A percentile compares a stretch with the other conserved stretches of the same genome.
phyloP scores from a whole-genome alignment of 2,113 vertebrate species.

The Saimiri boliviensis region DNA sequence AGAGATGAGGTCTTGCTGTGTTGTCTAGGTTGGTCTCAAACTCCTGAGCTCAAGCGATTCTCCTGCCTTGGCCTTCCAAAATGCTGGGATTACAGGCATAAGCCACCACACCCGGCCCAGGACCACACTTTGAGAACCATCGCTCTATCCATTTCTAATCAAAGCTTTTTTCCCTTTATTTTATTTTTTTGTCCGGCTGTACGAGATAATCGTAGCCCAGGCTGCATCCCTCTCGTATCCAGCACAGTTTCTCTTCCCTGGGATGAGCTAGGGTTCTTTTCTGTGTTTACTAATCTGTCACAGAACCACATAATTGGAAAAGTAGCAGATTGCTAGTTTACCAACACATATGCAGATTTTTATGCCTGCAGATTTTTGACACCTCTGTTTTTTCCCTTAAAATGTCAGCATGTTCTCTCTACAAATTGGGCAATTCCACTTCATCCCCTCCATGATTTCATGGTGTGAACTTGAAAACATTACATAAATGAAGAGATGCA shows the following conservation, averaged over 20 bases:
- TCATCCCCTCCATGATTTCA: neutral
- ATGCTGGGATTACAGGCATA: too few relatives aligned
- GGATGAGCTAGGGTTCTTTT: neutral
- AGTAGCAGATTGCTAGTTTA: constrained; percentile 52
- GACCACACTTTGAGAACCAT: neutral
- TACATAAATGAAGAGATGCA: neutral
- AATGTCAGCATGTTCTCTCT: constrained; percentile 50
- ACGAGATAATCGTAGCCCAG: neutral
- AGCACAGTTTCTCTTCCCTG: neutral
- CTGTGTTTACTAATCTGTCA: neutral
- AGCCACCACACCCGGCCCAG: too few relatives aligned
- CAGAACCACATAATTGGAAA: neutral
- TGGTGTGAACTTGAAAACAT: constrained; percentile 55
- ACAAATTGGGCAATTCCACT: constrained; percentile 36
- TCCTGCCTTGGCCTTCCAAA: too few relatives aligned
- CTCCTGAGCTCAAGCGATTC: too few relatives aligned
- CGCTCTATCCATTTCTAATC: neutral
- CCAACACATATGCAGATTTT: constrained; percentile 28
- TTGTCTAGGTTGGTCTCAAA: too few relatives aligned
- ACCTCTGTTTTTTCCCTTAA: constrained; percentile 38
- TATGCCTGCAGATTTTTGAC: constrained; percentile 34
- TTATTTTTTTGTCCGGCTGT: neutral
- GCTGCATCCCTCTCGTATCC: neutral
- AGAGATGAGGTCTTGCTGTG: too few relatives aligned
- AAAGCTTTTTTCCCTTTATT: rapidly evolving